A percentile compares a stretch with the other conserved stretches of the same genome.
phyloP scores from a whole-genome alignment of 1,140 invertebrate species.

The Drosophila lowei region DNA sequence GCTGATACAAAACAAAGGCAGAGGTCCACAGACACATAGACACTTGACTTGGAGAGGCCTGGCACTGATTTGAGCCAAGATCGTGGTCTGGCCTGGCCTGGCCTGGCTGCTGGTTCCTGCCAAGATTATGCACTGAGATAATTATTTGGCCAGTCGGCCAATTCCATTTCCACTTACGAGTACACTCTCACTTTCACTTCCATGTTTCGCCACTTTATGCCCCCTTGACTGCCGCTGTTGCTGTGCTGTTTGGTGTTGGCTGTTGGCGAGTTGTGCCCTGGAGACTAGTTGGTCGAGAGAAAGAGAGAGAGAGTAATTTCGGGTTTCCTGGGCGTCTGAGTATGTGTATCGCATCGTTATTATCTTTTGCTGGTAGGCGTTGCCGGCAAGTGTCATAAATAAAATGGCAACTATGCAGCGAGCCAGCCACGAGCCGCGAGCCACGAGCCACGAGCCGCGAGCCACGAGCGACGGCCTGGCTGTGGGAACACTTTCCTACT shows the following conservation, averaged over 20 bases:
- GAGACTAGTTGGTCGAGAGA: conserved; percentile 70
- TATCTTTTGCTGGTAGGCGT: conserved; percentile 75
- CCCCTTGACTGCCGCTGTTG: conserved; percentile 37
- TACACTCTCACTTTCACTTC: conserved; percentile 46
- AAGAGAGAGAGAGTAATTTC: conserved; percentile 12
- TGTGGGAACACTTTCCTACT: conserved; percentile 3
- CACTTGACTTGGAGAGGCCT: conserved; percentile 24
- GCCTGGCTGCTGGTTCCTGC: conserved; percentile 23
- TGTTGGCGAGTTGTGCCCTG: conserved; percentile 77
- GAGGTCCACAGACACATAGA: conserved; percentile 13
- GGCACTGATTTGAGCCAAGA: conserved; percentile 61
- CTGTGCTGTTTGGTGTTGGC: conserved; percentile 27
- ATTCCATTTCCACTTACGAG: conserved; percentile 21
- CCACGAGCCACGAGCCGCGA: not conserved
- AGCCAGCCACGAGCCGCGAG: not conserved
- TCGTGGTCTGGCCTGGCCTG: conserved; percentile 14
- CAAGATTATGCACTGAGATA: conserved; percentile 74
- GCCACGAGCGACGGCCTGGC: not conserved
- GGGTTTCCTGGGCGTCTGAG: not conserved
- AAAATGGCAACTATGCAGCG: conserved; percentile 71
- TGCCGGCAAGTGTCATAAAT: conserved; percentile 77
- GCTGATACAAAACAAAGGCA: conserved; percentile 48
- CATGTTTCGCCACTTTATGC: conserved; percentile 71
- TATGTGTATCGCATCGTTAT: conserved; percentile 52
- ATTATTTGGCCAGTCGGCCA: conserved; percentile 63